Evolutionary conservation across 2,888 invertebrate genomes (phyloP).

Genomic region (Argyresthia albistria): DNA sequence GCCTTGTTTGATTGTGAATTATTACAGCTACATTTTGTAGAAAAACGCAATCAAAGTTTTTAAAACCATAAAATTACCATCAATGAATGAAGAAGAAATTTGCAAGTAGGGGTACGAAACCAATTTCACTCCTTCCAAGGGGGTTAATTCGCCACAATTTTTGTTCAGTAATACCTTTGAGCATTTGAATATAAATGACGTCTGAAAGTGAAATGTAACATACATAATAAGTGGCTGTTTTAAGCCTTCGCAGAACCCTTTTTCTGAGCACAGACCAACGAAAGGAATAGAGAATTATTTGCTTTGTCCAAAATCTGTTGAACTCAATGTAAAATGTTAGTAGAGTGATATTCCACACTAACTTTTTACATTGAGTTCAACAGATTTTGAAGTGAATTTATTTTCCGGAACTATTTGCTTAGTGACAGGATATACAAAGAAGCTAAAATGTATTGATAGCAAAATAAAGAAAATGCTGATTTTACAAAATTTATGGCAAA

Average conservation of each 20-base stretch:
- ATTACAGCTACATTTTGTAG: conserved; percentile 55
- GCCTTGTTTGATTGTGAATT: conserved; percentile 64
- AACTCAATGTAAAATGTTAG: no score
- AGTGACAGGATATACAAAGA: no score
- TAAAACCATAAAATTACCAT: neutral
- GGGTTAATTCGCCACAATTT: conserved; percentile 62
- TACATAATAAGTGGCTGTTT: conserved; percentile 74
- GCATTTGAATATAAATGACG: conserved; percentile 73
- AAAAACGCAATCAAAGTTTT: neutral
- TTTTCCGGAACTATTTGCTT: no score
- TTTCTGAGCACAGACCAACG: conserved; percentile 48
- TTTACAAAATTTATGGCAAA: neutral
- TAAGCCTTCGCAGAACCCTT: conserved; percentile 69
- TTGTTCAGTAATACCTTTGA: conserved; percentile 70
- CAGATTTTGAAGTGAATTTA: no score
- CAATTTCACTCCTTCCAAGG: conserved; percentile 61
- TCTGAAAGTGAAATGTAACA: conserved; percentile 73
- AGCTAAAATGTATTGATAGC: no score
- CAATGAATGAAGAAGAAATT: neutral
- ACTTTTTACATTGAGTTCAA: no score
- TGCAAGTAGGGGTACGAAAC: conserved; percentile 23
- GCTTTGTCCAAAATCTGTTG: no score
- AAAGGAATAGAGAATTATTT: no score
- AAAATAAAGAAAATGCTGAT: neutral
- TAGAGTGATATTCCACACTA: no score